Percentiles rank a stretch among this genome's conserved stretches.
Evolutionary conservation across 2,888 invertebrate species (phyloP).

Genomic region (Scotopteryx bipunctaria): DNA sequence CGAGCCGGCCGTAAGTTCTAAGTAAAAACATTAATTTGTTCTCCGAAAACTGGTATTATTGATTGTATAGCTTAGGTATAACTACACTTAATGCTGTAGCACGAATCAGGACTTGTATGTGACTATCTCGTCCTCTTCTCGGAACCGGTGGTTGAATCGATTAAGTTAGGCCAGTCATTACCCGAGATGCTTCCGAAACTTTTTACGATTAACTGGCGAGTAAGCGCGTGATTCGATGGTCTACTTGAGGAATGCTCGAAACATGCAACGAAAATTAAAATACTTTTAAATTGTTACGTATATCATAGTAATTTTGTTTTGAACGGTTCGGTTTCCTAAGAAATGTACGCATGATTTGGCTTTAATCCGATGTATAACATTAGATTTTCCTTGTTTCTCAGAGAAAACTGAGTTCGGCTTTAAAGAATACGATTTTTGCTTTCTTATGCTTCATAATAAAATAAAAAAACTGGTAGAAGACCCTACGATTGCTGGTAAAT

Average conservation of each 20-base stretch:
- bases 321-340: slow-evolving; percentile 1
- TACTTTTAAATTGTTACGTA: slow-evolving; percentile 2
- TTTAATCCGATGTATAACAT: background rate
- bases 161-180: slow-evolving; percentile 47
- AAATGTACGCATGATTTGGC: background rate
- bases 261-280: background rate
- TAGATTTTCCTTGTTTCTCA: slow-evolving; percentile 7
- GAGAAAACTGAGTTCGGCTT: background rate
- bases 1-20: slow-evolving; percentile 45
- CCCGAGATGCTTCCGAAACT: slow-evolving; percentile 43
- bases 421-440: no score
- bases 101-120: slow-evolving; percentile 50
- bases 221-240: slow-evolving; percentile 1
- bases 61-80: slow-evolving; percentile 50
- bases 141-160: slow-evolving; percentile 54
- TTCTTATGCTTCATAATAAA: no score
- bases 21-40: slow-evolving; percentile 57
- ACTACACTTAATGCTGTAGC: slow-evolving; percentile 36
- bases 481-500: slow-evolving; percentile 4
- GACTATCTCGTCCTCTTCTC: slow-evolving; percentile 53
- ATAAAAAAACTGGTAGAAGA: no score
- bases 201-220: slow-evolving; percentile 23
- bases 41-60: slow-evolving; percentile 54
- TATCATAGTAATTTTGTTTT: slow-evolving; percentile 3
- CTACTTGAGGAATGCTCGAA: background rate